Evolutionary conservation across 2,113 vertebrate species (phyloP).

Genomic region (Labeo rohita): DNA sequence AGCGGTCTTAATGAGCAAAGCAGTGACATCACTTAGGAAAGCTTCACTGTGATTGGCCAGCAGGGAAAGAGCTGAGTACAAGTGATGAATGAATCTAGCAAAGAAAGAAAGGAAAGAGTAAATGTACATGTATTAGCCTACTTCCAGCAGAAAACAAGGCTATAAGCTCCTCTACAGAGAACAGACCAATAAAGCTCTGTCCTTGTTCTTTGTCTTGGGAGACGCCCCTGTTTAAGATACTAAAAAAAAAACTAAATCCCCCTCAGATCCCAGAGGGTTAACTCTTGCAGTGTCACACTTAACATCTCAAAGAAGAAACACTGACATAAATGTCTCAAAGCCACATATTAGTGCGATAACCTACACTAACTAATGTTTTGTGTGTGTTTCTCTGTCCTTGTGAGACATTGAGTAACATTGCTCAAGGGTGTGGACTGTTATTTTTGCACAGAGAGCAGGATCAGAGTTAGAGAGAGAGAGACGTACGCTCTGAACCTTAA

Average conservation of each 20-base stretch:
- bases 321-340: neutral
- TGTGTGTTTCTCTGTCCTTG: constrained; percentile 6
- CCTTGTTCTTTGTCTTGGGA: neutral
- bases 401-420: constrained; percentile 36
- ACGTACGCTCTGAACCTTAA: neutral
- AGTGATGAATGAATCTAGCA: neutral
- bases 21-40: constrained; percentile 1
- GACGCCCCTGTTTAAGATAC: neutral
- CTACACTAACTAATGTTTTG: neutral
- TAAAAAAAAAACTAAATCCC: too few species aligned
- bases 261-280: too few species aligned
- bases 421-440: constrained; percentile 49
- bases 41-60: constrained; percentile 8
- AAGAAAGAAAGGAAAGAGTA: neutral
- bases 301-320: neutral
- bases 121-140: too few species aligned
- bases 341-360: too few species aligned
- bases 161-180: neutral
- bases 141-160: neutral
- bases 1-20: constrained; percentile 3
- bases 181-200: neutral
- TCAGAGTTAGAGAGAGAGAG: neutral
- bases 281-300: neutral
- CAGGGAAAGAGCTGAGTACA: neutral
- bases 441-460: constrained; percentile 32